phyloP scores from a whole-genome alignment of 2,888 invertebrate genomes.

The Tachystola acroxantha region DNA sequence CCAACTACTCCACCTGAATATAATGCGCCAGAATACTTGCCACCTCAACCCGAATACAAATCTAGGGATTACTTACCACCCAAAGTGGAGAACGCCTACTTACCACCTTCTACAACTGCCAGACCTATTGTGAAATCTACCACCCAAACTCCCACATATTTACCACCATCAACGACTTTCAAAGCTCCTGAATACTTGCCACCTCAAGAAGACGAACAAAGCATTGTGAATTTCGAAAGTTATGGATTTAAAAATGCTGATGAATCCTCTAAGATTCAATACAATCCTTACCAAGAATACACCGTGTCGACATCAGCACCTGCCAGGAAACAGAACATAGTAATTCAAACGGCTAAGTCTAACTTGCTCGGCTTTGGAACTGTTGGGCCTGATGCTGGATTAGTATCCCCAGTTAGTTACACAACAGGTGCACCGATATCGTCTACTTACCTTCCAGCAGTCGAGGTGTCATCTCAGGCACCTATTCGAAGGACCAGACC shows the following conservation, averaged over 20 bases:
- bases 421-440: conserved; percentile 45
- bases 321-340: conserved; percentile 52
- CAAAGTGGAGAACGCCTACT: conserved; percentile 22
- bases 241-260: conserved; percentile 27
- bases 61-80: conserved; percentile 33
- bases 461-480: conserved; percentile 14
- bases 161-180: conserved; percentile 40
- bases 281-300: conserved; percentile 46
- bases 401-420: conserved; percentile 52
- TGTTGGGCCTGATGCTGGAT: conserved; percentile 51
- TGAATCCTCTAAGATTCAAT: conserved; percentile 28
- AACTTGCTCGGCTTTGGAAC: conserved; percentile 55
- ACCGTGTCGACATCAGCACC: conserved; percentile 30
- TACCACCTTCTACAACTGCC: conserved; percentile 36
- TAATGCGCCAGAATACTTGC: conserved; percentile 30
- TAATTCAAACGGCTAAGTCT: conserved; percentile 56
- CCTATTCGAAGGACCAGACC: conserved; percentile 18
- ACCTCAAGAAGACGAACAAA: conserved; percentile 34
- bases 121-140: conserved; percentile 39
- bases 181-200: conserved; percentile 57
- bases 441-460: conserved; percentile 17
- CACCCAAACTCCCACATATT: conserved; percentile 24
- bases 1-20: conserved; percentile 26
- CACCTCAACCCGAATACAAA: conserved; percentile 19
- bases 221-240: conserved; percentile 35